Conservation (phyloP, 2,113 vertebrate genomes). For the Dissostichus mawsoni region DNA sequence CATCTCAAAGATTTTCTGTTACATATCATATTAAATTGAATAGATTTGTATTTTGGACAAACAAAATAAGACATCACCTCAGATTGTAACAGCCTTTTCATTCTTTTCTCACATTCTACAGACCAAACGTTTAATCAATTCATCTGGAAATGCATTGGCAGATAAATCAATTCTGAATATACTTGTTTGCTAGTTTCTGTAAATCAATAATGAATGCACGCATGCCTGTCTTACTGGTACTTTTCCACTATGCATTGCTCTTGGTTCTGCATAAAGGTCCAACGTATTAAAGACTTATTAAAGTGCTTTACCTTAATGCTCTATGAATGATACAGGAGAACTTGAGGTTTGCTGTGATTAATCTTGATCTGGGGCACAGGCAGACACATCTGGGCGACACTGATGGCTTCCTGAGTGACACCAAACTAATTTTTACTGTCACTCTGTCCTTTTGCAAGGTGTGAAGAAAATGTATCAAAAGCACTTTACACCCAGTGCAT, state of each 20-base stretch:
- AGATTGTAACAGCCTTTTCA: too few species aligned
- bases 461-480: conserved; percentile 43
- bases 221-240: not conserved
- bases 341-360: conserved; percentile 25
- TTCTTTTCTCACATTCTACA: too few species aligned
- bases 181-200: not conserved
- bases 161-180: too few species aligned
- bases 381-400: conserved; percentile 18
- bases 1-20: too few species aligned
- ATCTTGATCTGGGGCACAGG: conserved; percentile 26
- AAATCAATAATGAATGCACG: not conserved
- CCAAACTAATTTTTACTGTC: conserved; percentile 45
- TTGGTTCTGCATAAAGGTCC: conserved; percentile 20
- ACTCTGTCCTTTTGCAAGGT: conserved; percentile 37
- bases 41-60: too few species aligned
- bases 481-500: conserved; percentile 19
- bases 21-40: too few species aligned
- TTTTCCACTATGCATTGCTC: conserved; percentile 8
- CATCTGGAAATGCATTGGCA: too few species aligned
- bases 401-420: conserved; percentile 37
- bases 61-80: too few species aligned
- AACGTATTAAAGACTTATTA: conserved; percentile 23
- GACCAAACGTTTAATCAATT: too few species aligned
- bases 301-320: conserved; percentile 33
- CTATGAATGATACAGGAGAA: conserved; percentile 17